Evolutionary conservation across 2,797 vertebrate species (phyloP).

Genomic region (Nannoperca obscura): DNA sequence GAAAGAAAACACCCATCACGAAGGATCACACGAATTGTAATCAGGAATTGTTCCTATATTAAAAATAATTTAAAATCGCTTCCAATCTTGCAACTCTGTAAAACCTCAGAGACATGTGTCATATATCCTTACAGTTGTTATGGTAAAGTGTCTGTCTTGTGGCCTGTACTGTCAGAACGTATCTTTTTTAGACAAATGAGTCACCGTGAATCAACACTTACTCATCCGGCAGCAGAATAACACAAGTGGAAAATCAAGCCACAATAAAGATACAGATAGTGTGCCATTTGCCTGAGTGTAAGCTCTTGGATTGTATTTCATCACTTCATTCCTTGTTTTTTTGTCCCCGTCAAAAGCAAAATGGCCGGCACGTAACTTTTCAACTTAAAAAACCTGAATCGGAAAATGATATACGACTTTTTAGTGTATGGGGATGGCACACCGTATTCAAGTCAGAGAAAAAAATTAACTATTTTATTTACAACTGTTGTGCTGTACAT

Average conservation of each 20-base stretch:
- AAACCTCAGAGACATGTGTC: constrained; percentile 6
- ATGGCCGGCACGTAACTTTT: not conserved
- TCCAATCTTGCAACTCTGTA: not conserved
- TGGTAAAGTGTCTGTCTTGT: constrained; percentile 40
- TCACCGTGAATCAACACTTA: constrained; percentile 63
- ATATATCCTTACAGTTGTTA: constrained; percentile 18
- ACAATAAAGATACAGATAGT: constrained; percentile 23
- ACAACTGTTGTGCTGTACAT: not conserved
- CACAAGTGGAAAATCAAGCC: constrained; percentile 40
- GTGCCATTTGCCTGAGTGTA: constrained; percentile 9
- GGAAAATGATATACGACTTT: not conserved
- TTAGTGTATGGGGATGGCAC: not conserved
- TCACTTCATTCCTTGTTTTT: not conserved
- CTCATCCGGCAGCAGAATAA: constrained; percentile 45
- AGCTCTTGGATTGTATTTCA: not conserved
- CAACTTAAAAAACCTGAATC: not conserved
- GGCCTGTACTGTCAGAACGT: constrained; percentile 46
- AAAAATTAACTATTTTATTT: not conserved
- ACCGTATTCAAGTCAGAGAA: not conserved
- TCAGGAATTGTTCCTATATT: constrained; percentile 11
- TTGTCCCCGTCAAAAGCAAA: constrained; percentile 2
- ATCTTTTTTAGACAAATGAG: constrained; percentile 58
- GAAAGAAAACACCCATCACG: constrained; percentile 6
- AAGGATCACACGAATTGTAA: constrained; percentile 13
- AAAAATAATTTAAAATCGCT: constrained; percentile 14